Percentiles rank a stretch among this genome's conserved stretches.
These are phyloP conservation scores for Plecturocebus donacophilus DNA, from an alignment of 2,113 vertebrate genomes.

Conservation along the genomic window DNA sequence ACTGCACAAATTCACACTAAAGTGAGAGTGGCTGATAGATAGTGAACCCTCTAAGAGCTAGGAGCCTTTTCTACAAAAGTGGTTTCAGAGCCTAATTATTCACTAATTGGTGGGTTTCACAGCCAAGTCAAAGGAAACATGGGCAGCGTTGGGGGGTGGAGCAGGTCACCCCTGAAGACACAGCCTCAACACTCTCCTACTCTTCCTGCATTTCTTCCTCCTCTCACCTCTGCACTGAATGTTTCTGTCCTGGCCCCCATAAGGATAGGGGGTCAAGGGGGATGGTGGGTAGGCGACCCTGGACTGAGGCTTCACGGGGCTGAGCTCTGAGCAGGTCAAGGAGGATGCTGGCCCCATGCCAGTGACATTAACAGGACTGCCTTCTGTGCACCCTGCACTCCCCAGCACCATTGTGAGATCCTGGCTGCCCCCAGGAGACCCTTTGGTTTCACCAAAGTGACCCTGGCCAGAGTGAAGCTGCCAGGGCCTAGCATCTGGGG, in stretches of 20 bases:
- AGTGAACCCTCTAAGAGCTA: background rate
- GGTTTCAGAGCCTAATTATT: background rate
- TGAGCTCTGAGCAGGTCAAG: background rate
- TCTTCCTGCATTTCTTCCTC: background rate
- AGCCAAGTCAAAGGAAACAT: background rate
- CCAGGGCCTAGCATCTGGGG: background rate
- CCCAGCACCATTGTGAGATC: fast-evolving
- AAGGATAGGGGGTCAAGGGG: background rate
- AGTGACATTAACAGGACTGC: background rate
- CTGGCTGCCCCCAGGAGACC: background rate
- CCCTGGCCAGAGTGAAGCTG: background rate
- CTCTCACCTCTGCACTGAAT: background rate
- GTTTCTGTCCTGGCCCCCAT: background rate
- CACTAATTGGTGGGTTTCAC: background rate
- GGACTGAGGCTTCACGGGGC: fast-evolving
- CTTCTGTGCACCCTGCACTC: background rate
- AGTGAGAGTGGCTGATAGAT: background rate
- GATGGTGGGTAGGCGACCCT: background rate
- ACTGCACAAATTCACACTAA: background rate
- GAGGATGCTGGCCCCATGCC: too few species aligned
- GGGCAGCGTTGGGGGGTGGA: background rate
- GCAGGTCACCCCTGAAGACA: fast-evolving
- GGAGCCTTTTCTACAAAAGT: background rate
- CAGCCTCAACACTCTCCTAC: fast-evolving
- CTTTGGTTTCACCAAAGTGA: background rate